Evolutionary conservation across 2,113 vertebrate species (phyloP).

Genomic region (Pandion haliaetus): DNA sequence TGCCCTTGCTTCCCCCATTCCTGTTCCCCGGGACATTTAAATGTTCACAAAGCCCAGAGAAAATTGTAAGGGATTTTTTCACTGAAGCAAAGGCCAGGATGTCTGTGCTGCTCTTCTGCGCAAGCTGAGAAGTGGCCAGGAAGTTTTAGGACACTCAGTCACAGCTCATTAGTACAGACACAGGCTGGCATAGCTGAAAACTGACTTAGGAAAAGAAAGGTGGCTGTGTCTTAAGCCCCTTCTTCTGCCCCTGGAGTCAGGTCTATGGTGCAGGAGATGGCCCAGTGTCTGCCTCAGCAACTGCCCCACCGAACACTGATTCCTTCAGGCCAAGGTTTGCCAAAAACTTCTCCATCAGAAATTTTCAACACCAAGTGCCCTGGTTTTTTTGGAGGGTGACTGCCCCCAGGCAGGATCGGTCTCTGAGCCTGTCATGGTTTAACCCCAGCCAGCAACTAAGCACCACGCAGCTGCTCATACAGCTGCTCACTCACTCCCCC

Average conservation of each 20-base stretch:
- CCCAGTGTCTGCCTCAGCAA: background rate
- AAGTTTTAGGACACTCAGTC: background rate
- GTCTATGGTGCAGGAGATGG: background rate
- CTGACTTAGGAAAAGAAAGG: background rate
- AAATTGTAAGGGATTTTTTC: background rate
- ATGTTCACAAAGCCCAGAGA: background rate
- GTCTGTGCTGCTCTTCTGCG: background rate
- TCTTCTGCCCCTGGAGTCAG: background rate
- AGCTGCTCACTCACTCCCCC: no score
- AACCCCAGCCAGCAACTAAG: no score
- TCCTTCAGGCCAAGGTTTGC: background rate
- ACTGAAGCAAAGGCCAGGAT: background rate
- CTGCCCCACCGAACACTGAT: background rate
- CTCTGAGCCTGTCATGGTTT: background rate
- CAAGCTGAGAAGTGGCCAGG: background rate
- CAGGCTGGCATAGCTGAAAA: background rate
- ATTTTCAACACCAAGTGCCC: background rate
- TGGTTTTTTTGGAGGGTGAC: background rate
- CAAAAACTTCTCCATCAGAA: background rate
- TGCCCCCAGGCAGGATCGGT: background rate
- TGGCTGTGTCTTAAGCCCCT: background rate
- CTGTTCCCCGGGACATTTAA: background rate
- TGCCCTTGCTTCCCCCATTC: background rate
- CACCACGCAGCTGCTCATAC: no score
- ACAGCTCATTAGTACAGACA: background rate